These are phyloP conservation scores for Macquaria ambigua DNA, from an alignment of 2,113 vertebrate genomes.

Conservation along the genomic window DNA sequence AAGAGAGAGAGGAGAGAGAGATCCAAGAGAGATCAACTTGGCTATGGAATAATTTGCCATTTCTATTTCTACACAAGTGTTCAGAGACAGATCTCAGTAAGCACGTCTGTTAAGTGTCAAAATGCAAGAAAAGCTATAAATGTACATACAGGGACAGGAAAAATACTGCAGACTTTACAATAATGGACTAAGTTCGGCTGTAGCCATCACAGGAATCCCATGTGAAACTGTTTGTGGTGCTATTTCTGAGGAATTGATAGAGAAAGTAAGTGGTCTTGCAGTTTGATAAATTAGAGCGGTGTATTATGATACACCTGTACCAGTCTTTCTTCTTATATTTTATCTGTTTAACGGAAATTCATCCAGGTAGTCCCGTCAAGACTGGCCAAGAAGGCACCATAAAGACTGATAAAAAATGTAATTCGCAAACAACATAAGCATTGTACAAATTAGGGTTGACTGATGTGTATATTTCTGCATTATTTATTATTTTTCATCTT, in stretches of 20 bases:
- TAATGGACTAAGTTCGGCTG: constrained; percentile 6
- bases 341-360: not conserved
- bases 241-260: constrained; percentile 1
- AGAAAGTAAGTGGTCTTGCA: not conserved
- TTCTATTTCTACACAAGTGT: constrained; percentile 34
- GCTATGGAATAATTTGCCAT: constrained; percentile 33
- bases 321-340: not conserved
- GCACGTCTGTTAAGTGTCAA: not conserved
- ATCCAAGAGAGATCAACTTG: constrained; percentile 6
- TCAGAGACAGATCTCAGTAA: not conserved
- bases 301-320: not conserved
- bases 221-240: constrained; percentile 10
- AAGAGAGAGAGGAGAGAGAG: not conserved
- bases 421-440: not conserved
- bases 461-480: constrained; percentile 45
- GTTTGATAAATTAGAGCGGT: not conserved
- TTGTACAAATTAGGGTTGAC: not conserved
- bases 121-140: constrained; percentile 11
- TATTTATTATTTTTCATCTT: constrained; percentile 59
- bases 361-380: constrained; percentile 1
- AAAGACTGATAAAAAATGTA: not conserved
- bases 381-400: not conserved
- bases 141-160: constrained; percentile 13
- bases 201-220: constrained; percentile 28
- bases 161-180: not conserved